These are phyloP conservation scores for Cercopithecus neglectus DNA, from an alignment of 2,797 vertebrate species.

Conservation along the genomic window DNA sequence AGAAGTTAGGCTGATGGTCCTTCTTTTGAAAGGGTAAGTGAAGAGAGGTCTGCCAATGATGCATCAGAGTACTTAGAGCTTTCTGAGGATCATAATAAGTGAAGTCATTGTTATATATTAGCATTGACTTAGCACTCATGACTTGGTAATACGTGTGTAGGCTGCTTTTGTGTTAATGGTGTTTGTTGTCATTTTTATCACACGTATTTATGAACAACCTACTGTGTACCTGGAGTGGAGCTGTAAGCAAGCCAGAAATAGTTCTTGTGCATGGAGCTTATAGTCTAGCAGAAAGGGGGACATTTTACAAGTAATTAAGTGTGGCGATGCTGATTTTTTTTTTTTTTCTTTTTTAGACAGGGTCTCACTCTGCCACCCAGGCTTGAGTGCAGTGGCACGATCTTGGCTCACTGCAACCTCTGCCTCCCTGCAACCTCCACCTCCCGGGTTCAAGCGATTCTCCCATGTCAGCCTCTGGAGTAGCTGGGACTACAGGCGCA, in stretches of 20 bases:
- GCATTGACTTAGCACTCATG: background rate
- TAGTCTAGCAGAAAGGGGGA: background rate
- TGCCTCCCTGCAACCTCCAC: too few species aligned
- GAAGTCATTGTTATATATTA: background rate
- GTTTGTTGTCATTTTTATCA: background rate
- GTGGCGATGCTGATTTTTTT: background rate
- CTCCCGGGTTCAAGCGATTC: too few species aligned
- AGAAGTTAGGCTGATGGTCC: background rate
- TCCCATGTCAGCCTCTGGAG: too few species aligned
- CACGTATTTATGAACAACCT: background rate
- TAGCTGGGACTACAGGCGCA: too few species aligned
- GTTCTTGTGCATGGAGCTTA: background rate
- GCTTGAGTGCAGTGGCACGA: too few species aligned
- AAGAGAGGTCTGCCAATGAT: background rate
- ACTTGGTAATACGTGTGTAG: background rate
- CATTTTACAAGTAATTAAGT: background rate
- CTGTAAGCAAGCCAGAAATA: background rate
- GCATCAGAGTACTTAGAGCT: background rate
- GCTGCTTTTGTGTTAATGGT: background rate
- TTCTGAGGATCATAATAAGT: background rate
- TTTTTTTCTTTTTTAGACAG: background rate
- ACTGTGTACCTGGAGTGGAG: background rate
- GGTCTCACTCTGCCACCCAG: too few species aligned
- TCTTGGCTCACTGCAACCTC: too few species aligned
- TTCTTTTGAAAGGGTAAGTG: background rate